Percentiles rank a stretch among this genome's conserved stretches.
Conservation (phyloP, 2,888 invertebrate species). For the Malachius bipustulatus region DNA sequence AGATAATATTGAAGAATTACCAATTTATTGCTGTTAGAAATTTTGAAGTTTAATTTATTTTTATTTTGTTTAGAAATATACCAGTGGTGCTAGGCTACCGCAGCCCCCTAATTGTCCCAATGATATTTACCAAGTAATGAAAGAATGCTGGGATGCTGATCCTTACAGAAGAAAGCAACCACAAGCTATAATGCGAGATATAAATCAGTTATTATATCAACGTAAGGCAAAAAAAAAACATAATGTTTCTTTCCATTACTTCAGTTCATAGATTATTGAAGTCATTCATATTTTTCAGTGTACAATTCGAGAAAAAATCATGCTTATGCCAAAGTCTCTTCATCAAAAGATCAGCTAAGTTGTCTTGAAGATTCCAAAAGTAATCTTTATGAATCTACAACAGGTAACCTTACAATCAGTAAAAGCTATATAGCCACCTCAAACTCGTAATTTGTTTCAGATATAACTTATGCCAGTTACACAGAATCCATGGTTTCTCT, state of each 20-base stretch:
- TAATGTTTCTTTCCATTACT: too few species aligned
- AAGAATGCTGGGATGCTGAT: slow-evolving; percentile 70
- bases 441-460: too few species aligned
- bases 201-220: slow-evolving; percentile 67
- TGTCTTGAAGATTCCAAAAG: too few species aligned
- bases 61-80: slow-evolving; percentile 44
- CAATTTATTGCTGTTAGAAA: too few species aligned
- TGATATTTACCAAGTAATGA: slow-evolving; percentile 65
- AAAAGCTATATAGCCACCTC: too few species aligned
- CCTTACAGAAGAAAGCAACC: slow-evolving; percentile 62
- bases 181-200: slow-evolving; percentile 75
- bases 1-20: too few species aligned
- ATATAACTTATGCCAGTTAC: too few species aligned
- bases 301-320: slow-evolving; percentile 50
- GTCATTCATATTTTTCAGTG: slow-evolving; percentile 35
- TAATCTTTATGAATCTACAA: slow-evolving; percentile 9
- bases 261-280: too few species aligned
- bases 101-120: slow-evolving; percentile 56
- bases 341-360: too few species aligned
- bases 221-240: slow-evolving; percentile 38
- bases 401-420: too few species aligned
- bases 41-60: slow-evolving; percentile 3
- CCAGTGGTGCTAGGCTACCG: slow-evolving; percentile 54
- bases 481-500: too few species aligned
- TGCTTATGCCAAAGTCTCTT: slow-evolving; percentile 46